A percentile compares a stretch with the other conserved stretches of the same genome.
These are phyloP conservation scores for Xenops minutus DNA, from an alignment of 2,797 vertebrate genomes.

Conservation along the genomic window DNA sequence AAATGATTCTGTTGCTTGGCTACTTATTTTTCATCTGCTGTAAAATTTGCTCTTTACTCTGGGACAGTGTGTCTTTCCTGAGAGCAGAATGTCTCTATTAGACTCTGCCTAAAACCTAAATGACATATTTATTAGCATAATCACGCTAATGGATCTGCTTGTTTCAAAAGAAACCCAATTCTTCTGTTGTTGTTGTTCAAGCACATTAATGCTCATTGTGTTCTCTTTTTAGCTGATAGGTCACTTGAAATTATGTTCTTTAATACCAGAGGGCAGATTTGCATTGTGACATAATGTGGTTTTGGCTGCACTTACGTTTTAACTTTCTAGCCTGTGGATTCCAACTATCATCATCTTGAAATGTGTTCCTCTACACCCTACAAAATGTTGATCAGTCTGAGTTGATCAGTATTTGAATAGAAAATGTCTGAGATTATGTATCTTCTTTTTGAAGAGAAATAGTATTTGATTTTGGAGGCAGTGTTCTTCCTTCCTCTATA, in stretches of 20 bases:
- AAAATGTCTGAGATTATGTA: neutral
- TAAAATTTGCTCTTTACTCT: constrained; percentile 43
- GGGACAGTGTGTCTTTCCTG: neutral
- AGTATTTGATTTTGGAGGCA: neutral
- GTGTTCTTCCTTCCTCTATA: neutral
- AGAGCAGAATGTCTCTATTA: constrained; percentile 58
- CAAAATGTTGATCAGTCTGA: neutral
- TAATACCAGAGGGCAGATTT: neutral
- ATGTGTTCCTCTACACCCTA: neutral
- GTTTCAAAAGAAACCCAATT: neutral
- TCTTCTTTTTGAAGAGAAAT: neutral
- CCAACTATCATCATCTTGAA: neutral
- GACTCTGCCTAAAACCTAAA: constrained; percentile 44
- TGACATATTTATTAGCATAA: constrained; percentile 46
- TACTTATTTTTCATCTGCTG: constrained; percentile 53
- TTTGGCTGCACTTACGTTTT: neutral
- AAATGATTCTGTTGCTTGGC: constrained; percentile 65
- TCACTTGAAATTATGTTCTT: constrained; percentile 2
- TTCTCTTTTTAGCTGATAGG: constrained; percentile 22
- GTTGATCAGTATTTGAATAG: neutral
- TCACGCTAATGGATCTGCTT: constrained; percentile 32
- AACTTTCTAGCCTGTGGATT: neutral
- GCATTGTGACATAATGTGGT: neutral
- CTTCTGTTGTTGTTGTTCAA: constrained; percentile 8
- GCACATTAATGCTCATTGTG: neutral